These are phyloP conservation scores for Drosophila borealis DNA, from an alignment of 2,888 invertebrate species.

Conservation along the genomic window DNA sequence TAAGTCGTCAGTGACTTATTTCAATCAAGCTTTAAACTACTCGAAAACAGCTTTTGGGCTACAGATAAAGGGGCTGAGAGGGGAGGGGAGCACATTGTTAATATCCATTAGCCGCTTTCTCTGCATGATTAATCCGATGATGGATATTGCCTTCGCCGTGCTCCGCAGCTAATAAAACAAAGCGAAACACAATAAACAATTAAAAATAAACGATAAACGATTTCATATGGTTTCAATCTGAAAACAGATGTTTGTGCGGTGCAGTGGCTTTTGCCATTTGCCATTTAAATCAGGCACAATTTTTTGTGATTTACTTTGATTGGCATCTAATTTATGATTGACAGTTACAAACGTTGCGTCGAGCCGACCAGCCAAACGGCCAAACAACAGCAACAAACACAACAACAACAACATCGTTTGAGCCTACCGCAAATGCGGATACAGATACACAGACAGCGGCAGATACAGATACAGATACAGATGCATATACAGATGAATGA, in stretches of 20 bases:
- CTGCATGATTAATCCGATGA: conserved; percentile 15
- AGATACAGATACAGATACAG: neutral
- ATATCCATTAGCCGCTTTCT: conserved; percentile 21
- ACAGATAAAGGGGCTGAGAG: neutral
- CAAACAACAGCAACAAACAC: conserved; percentile 6
- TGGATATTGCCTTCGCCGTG: conserved; percentile 18
- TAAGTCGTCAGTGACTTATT: neutral
- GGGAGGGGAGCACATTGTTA: neutral
- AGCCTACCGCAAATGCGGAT: conserved; percentile 68
- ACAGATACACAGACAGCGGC: conserved; percentile 33
- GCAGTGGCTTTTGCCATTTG: conserved; percentile 36
- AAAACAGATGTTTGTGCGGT: conserved; percentile 35
- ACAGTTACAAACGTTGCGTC: conserved; percentile 74
- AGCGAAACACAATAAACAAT: conserved; percentile 16
- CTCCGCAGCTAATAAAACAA: conserved; percentile 10
- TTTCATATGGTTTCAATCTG: conserved; percentile 43
- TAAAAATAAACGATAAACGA: conserved; percentile 28
- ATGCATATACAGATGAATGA: conserved; percentile 1
- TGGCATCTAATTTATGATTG: conserved; percentile 80
- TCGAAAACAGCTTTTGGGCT: neutral
- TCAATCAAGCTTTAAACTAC: neutral
- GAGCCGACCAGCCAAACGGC: conserved; percentile 23
- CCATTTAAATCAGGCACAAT: conserved; percentile 69
- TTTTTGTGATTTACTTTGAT: conserved; percentile 76
- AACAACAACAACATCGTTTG: conserved; percentile 22